A percentile compares a stretch with the other conserved stretches of the same genome.
phyloP scores from a whole-genome alignment of 2,888 invertebrate species.

The Griposia aprilina region DNA sequence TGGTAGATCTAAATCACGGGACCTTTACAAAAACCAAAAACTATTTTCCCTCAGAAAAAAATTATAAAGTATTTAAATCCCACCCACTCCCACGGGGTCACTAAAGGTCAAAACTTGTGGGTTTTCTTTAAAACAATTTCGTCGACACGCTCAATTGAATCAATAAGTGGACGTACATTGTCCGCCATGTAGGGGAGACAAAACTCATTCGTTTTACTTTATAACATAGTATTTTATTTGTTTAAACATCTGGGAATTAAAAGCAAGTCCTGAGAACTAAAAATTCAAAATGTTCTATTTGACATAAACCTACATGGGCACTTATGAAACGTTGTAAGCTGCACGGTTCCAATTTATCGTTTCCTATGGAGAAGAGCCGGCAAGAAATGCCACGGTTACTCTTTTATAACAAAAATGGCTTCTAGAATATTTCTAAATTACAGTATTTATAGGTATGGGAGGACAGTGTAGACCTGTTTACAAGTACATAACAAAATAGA shows the following conservation, averaged over 20 bases:
- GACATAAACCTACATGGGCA: too few species aligned
- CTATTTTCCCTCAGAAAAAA: conserved; percentile 1
- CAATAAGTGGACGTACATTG: conserved; percentile 71
- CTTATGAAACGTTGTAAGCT: too few species aligned
- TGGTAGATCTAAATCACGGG: background rate
- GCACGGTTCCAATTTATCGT: too few species aligned
- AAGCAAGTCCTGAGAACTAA: background rate
- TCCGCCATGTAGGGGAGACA: conserved; percentile 58
- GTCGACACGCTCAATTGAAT: conserved; percentile 84
- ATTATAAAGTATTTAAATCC: conserved; percentile 53
- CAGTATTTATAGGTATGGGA: too few species aligned
- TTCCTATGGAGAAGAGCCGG: too few species aligned
- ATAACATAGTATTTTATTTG: conserved; percentile 43
- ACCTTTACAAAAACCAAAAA: background rate
- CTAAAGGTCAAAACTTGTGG: conserved; percentile 75
- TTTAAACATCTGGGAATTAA: conserved; percentile 32
- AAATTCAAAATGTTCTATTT: background rate
- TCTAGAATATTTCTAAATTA: too few species aligned
- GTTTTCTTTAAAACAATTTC: conserved; percentile 85
- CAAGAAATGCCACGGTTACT: too few species aligned
- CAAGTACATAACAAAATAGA: too few species aligned
- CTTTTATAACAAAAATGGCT: too few species aligned
- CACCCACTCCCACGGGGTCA: conserved; percentile 82
- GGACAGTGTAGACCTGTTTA: too few species aligned
- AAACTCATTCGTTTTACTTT: conserved; percentile 43